A percentile compares a stretch with the other conserved stretches of the same genome.
Conservation (phyloP, 2,113 vertebrate genomes). For the Raja brachyura region DNA sequence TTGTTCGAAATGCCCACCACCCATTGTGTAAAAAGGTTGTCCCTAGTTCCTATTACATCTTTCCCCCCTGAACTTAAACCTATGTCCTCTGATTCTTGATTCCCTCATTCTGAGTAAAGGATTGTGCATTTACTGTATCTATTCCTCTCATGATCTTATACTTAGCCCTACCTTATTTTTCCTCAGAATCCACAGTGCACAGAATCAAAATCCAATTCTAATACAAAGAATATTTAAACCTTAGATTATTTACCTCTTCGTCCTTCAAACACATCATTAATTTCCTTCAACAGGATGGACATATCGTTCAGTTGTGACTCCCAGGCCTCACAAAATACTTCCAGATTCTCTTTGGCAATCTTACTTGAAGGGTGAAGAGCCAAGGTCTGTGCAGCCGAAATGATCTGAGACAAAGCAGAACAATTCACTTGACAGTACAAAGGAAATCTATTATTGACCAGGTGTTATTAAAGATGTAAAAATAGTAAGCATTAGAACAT, state of each 20-base stretch:
- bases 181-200: conserved; percentile 6
- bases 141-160: too few species aligned
- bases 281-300: conserved; percentile 80
- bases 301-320: conserved; percentile 93
- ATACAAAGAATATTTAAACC: conserved; percentile 9
- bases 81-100: too few species aligned
- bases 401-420: conserved; percentile 64
- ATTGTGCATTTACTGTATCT: too few species aligned
- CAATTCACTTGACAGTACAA: neutral
- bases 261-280: conserved; percentile 88
- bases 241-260: conserved; percentile 71
- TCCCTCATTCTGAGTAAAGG: too few species aligned
- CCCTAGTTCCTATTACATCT: too few species aligned
- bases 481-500: neutral
- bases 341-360: conserved; percentile 96
- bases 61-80: too few species aligned
- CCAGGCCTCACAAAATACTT: conserved; percentile 98
- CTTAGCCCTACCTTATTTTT: neutral
- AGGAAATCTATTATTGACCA: neutral
- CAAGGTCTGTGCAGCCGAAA: conserved; percentile 90
- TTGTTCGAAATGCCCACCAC: too few species aligned
- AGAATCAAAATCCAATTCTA: neutral
- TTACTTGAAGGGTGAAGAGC: conserved; percentile 94
- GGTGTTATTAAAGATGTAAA: neutral
- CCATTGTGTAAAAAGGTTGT: too few species aligned